Percentiles rank a stretch among this genome's conserved stretches.
phyloP scores from a whole-genome alignment of 2,888 invertebrate species.

The Anagyrus pseudococci region DNA sequence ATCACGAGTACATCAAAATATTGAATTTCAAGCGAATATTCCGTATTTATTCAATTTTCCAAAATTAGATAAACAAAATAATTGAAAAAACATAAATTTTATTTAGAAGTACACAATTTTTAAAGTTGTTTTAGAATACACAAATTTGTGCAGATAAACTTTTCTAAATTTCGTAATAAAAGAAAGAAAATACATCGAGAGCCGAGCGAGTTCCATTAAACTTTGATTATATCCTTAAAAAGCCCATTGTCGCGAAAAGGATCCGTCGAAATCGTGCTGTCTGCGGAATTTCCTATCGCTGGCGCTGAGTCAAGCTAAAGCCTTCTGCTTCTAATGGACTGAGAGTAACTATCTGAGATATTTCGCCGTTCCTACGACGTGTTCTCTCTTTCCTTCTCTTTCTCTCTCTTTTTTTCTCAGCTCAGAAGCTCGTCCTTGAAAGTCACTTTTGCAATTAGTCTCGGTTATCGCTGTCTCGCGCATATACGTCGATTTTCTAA shows the following conservation, averaged over 20 bases:
- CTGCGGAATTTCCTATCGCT: slow-evolving; percentile 51
- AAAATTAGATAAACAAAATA: no score
- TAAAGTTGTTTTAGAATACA: no score
- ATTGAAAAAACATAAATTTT: no score
- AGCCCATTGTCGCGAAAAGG: slow-evolving; percentile 15
- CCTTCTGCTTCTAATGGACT: slow-evolving; percentile 60
- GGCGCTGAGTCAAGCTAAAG: slow-evolving; percentile 47
- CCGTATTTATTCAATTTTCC: no score
- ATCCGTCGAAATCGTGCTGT: slow-evolving; percentile 38
- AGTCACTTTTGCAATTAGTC: slow-evolving; percentile 36
- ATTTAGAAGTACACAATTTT: no score
- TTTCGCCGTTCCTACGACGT: slow-evolving; percentile 44
- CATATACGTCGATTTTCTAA: slow-evolving; percentile 29
- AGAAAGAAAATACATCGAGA: no score
- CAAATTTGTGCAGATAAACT: background rate
- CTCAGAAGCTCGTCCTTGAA: slow-evolving; percentile 35
- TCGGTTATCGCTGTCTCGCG: slow-evolving; percentile 13
- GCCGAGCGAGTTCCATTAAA: slow-evolving; percentile 23
- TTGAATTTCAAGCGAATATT: slow-evolving; percentile 16
- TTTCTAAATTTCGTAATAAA: no score
- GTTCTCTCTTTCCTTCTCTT: no score
- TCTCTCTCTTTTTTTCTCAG: no score
- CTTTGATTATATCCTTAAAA: slow-evolving; percentile 22
- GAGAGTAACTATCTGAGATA: slow-evolving; percentile 55
- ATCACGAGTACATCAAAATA: slow-evolving; percentile 29